Conservation (phyloP, 2,888 invertebrate genomes). For the Ptilodon capucinus region DNA sequence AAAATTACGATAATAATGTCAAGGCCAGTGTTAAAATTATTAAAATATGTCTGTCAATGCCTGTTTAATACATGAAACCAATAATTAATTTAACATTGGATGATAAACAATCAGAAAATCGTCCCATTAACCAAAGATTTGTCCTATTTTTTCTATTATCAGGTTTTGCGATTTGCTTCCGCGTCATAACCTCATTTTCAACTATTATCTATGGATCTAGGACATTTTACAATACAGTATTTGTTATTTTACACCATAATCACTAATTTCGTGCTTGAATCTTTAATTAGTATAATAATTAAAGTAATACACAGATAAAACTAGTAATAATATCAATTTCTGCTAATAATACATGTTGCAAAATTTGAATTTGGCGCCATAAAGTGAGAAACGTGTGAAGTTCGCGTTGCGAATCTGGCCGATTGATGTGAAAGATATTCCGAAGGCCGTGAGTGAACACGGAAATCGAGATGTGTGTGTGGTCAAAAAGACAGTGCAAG, state of each 20-base stretch:
- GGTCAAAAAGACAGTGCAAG: conserved; percentile 87
- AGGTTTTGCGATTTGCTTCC: conserved; percentile 49
- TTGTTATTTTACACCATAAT: conserved; percentile 1
- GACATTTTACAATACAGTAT: conserved; percentile 23
- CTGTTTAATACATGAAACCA: conserved; percentile 12
- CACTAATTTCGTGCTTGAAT: too few relatives aligned
- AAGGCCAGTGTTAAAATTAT: conserved; percentile 66
- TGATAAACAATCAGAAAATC: conserved; percentile 5
- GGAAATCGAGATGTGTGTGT: conserved; percentile 83
- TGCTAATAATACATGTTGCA: conserved; percentile 35
- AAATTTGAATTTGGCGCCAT: conserved; percentile 77
- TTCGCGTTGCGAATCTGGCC: conserved; percentile 83
- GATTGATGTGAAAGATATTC: conserved; percentile 86
- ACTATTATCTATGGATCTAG: conserved; percentile 39
- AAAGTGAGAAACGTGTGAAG: conserved; percentile 74
- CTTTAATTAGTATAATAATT: too few relatives aligned
- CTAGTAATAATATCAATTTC: conserved; percentile 1
- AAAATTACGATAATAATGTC: conserved; percentile 73
- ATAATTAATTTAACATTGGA: conserved; percentile 1
- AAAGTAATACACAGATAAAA: background rate
- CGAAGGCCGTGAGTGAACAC: conserved; percentile 86
- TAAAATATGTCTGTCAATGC: conserved; percentile 13
- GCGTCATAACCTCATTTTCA: conserved; percentile 63
- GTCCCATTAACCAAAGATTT: conserved; percentile 5
- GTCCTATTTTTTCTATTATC: conserved; percentile 23